These are phyloP conservation scores for Phenacoccus solenopsis DNA, from an alignment of 1,140 invertebrate genomes.

Conservation along the genomic window DNA sequence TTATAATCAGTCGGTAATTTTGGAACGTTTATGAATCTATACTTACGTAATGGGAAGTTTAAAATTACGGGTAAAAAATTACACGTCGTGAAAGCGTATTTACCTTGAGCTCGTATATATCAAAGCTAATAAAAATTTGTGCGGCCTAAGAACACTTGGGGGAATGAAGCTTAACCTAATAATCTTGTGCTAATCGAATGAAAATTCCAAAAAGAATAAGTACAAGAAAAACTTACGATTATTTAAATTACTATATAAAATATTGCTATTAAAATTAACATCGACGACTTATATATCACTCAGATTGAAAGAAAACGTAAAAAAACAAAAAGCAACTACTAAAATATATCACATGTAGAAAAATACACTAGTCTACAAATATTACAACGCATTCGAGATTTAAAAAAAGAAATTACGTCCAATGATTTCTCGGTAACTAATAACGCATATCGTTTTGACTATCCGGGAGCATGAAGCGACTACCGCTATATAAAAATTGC, in stretches of 20 bases:
- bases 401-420: not conserved
- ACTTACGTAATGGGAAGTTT: not conserved
- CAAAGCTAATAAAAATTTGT: not conserved
- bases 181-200: not conserved
- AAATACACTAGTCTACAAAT: not conserved
- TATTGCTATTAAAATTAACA: constrained; percentile 3
- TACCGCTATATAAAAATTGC: no score
- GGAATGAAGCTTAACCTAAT: not conserved
- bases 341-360: not conserved
- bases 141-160: not conserved
- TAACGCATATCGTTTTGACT: no score
- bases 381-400: not conserved
- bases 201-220: no score
- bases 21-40: not conserved
- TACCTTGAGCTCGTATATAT: not conserved
- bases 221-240: not conserved
- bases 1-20: not conserved
- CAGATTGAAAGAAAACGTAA: not conserved
- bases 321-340: not conserved
- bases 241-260: constrained; percentile 4
- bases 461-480: no score
- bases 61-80: not conserved
- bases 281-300: not conserved
- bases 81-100: not conserved
- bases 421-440: constrained; percentile 1